phyloP scores from a whole-genome alignment of 2,888 invertebrate genomes.

The Dasypolia templi region DNA sequence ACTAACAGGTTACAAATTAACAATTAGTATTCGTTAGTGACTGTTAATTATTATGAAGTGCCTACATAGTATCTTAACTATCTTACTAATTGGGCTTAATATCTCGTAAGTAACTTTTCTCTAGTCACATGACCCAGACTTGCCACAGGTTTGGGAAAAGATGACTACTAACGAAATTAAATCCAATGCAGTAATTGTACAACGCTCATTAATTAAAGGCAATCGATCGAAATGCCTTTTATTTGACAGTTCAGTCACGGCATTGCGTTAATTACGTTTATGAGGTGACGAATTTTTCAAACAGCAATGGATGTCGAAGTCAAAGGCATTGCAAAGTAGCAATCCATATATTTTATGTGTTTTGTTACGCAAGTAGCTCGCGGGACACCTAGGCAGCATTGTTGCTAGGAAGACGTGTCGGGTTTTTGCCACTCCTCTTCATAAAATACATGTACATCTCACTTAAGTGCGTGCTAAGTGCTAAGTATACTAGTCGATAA shows the following conservation, averaged over 20 bases:
- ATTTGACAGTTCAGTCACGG: background rate
- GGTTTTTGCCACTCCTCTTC: background rate
- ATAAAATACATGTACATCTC: slow-evolving; percentile 2
- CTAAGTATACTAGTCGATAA: slow-evolving; percentile 29
- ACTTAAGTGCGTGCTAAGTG: slow-evolving; percentile 28
- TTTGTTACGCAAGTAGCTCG: background rate
- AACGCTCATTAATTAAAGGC: too few species aligned
- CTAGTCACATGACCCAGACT: background rate
- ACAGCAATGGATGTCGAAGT: background rate
- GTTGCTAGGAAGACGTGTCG: background rate
- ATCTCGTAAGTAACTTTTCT: background rate
- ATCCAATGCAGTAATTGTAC: too few species aligned
- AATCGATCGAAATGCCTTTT: too few species aligned
- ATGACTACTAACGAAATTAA: background rate
- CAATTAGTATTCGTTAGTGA: background rate
- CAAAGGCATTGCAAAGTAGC: background rate
- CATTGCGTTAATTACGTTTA: background rate
- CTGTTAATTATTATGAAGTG: slow-evolving; percentile 5
- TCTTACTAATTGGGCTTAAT: slow-evolving; percentile 11
- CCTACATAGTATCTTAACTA: background rate
- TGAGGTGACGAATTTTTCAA: background rate
- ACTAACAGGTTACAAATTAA: slow-evolving; percentile 5
- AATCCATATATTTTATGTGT: too few species aligned
- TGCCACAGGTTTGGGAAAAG: background rate
- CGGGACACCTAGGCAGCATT: background rate